A percentile compares a stretch with the other conserved stretches of the same genome.
Conservation (phyloP, 2,797 vertebrate genomes). For the Philypnodon macrostomus region DNA sequence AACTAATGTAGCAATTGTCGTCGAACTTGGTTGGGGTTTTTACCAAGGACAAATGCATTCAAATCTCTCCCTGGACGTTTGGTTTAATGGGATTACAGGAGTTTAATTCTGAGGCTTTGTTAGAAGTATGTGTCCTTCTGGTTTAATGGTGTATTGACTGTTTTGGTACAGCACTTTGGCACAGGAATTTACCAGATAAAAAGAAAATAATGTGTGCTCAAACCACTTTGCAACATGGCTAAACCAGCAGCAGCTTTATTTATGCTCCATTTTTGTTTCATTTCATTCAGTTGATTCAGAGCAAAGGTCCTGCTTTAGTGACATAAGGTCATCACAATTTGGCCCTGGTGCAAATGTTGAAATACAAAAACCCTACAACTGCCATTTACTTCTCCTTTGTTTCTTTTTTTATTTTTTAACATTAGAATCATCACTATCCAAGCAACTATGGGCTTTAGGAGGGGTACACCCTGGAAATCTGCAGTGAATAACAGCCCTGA, state of each 20-base stretch:
- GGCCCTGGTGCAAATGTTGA: neutral
- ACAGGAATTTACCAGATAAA: slow-evolving; percentile 11
- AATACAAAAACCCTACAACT: slow-evolving; percentile 1
- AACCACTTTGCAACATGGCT: slow-evolving; percentile 6
- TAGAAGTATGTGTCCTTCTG: slow-evolving; percentile 7
- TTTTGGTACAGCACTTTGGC: slow-evolving; percentile 3
- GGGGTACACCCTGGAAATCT: neutral
- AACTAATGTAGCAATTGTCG: neutral
- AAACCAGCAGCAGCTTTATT: slow-evolving; percentile 7
- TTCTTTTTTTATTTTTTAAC: neutral
- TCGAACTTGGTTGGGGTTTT: neutral
- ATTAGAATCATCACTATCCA: neutral
- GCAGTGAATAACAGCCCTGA: too few species aligned
- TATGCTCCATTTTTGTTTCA: neutral
- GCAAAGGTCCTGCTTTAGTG: slow-evolving; percentile 4
- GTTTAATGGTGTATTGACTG: slow-evolving; percentile 7
- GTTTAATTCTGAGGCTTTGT: slow-evolving; percentile 5
- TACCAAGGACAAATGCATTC: slow-evolving; percentile 3
- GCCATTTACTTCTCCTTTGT: neutral
- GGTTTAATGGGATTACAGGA: slow-evolving; percentile 1
- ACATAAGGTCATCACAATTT: slow-evolving; percentile 2
- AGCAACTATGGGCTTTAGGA: neutral
- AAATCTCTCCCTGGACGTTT: neutral
- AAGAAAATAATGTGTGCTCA: slow-evolving; percentile 8
- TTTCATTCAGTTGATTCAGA: neutral